Conservation (phyloP, 2,113 vertebrate genomes). For the Bos javanicus region DNA sequence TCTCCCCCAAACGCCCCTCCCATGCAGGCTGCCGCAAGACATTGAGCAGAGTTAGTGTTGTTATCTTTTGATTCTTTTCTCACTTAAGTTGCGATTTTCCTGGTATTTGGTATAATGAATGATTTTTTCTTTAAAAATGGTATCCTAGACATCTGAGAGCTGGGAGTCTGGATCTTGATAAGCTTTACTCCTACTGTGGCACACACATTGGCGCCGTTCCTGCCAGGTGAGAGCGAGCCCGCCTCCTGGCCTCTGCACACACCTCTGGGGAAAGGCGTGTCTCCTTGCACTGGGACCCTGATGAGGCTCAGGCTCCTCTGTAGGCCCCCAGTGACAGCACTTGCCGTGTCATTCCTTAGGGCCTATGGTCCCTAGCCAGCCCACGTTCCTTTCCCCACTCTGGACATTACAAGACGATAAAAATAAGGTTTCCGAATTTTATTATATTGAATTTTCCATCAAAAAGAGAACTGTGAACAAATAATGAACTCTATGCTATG, state of each 20-base stretch:
- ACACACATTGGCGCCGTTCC: background rate
- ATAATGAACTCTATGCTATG: background rate
- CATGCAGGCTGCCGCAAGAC: background rate
- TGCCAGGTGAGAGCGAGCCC: background rate
- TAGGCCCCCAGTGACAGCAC: background rate
- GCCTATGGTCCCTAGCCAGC: background rate
- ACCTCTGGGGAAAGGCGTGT: background rate
- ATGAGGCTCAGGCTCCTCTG: background rate
- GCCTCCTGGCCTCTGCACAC: background rate
- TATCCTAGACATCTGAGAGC: background rate
- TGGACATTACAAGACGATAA: background rate
- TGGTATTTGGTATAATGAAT: background rate
- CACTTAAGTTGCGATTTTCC: background rate
- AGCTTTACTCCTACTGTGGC: background rate
- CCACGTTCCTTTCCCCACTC: background rate
- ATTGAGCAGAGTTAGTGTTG: background rate
- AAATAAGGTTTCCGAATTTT: background rate
- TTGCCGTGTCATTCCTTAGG: background rate
- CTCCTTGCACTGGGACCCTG: background rate
- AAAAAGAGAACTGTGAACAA: background rate
- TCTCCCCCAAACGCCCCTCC: accelerated
- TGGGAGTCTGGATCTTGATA: background rate
- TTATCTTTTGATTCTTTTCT: background rate
- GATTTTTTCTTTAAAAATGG: background rate
- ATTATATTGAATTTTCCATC: background rate